Percentiles rank a stretch among this genome's conserved stretches.
Evolutionary conservation across 1,140 invertebrate species (phyloP).

Genomic region (Rhagoletis pomonella): DNA sequence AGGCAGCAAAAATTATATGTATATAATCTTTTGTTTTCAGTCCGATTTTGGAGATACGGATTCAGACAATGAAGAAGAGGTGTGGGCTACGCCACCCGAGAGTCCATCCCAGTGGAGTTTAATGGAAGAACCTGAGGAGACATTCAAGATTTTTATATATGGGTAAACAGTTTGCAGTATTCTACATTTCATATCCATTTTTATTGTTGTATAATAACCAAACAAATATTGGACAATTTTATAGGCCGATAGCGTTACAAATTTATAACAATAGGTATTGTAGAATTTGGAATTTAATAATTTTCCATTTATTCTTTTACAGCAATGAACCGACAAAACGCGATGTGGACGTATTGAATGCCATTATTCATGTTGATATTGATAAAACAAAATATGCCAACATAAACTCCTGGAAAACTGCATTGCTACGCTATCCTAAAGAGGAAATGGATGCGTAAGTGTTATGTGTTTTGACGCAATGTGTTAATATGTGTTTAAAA

Average conservation of each 20-base stretch:
- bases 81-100: constrained; percentile 76
- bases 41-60: constrained; percentile 58
- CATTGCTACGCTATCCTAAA: constrained; percentile 76
- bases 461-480: not conserved
- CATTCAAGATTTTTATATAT: constrained; percentile 65
- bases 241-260: too few species aligned
- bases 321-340: constrained; percentile 81
- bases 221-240: too few species aligned
- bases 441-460: constrained; percentile 77
- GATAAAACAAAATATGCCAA: constrained; percentile 78
- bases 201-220: too few species aligned
- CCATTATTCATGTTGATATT: constrained; percentile 76
- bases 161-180: constrained; percentile 59
- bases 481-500: not conserved
- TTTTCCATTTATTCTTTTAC: constrained; percentile 53
- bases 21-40: constrained; percentile 41
- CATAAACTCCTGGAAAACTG: constrained; percentile 81
- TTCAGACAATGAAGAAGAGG: constrained; percentile 63
- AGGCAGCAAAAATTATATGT: too few species aligned
- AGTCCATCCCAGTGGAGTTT: constrained; percentile 68
- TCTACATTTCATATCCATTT: too few species aligned
- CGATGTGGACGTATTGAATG: constrained; percentile 82
- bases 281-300: too few species aligned
- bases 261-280: too few species aligned
- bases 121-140: constrained; percentile 57